Evolutionary conservation across 1,140 invertebrate species (phyloP), one percentile per base, ranked within the genome.

Genomic region (Zelostemma sp.): DNA sequence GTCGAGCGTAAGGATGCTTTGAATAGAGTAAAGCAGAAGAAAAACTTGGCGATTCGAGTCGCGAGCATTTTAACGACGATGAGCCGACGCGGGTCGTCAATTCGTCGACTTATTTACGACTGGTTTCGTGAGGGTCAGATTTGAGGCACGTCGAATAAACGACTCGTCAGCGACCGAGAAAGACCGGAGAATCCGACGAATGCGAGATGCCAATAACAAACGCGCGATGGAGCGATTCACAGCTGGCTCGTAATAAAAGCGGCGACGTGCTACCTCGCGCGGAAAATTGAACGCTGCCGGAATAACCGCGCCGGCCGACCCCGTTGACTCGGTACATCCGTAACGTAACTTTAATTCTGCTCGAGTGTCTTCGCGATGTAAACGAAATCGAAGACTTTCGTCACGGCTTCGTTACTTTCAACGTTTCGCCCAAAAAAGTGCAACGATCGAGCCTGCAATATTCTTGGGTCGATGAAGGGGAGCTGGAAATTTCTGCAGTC

Each of bases 221-320:
- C 40, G 46, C 18, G 47, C 63, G 54, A 54, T 21, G 63, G n/a
- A 54, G 55, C 56, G 43, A 56, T 35, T 15, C 47, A 53, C 54
- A 19, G 41, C 63, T 43, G 40, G 41, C 33, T 14, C 38, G 49
- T 68, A 68, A 68, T 68, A 68, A 68, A 62, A 54, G 47, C 43
- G 54, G 50, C 48, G 59, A 41, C 28, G 59, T 49, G 59, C 46
- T 58, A 41, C 35, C 25, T 57, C 65, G 58, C 57, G 65, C 65
- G 65, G 54, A 62, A 68, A 68, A 62, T 48, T 68, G 56, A 68
- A 62, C 60, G 62, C 58, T 12, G 19, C 21, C 54, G 49, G 35
- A 11, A 14, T 11, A 14, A 14, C 12, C 35, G 35, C 35, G 35
- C 3, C 35, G 35, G 11, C 35, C 3, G 3, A 38, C n/a, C 35